These are phyloP conservation scores for Catotricha subobsoleta DNA, from an alignment of 2,888 invertebrate species.

Conservation along the genomic window DNA sequence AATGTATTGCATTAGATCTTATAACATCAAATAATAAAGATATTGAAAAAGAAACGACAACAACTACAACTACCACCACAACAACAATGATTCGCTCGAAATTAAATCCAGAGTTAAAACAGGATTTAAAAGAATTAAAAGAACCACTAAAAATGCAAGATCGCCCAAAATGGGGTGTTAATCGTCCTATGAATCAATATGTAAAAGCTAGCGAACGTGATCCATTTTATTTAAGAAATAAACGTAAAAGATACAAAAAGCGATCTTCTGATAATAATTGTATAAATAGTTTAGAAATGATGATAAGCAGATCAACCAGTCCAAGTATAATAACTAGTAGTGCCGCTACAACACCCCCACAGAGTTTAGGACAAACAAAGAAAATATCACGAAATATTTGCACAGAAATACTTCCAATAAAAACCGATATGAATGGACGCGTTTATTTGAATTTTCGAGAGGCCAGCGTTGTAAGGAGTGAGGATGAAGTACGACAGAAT, in stretches of 20 bases:
- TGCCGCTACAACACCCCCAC: background rate
- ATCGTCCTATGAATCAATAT: slow-evolving; percentile 61
- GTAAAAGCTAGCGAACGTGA: slow-evolving; percentile 82
- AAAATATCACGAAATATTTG: slow-evolving; percentile 26
- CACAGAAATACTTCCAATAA: slow-evolving; percentile 29
- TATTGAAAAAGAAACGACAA: background rate
- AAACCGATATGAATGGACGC: slow-evolving; percentile 27
- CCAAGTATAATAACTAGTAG: background rate
- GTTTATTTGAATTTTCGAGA: slow-evolving; percentile 29
- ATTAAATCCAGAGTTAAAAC: slow-evolving; percentile 14
- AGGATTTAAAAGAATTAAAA: slow-evolving; percentile 11
- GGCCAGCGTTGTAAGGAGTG: slow-evolving; percentile 28
- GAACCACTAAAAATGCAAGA: slow-evolving; percentile 32
- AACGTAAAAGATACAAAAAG: slow-evolving; percentile 46
- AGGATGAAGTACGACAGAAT: slow-evolving; percentile 11
- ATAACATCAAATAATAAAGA: background rate
- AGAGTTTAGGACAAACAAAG: slow-evolving; percentile 9
- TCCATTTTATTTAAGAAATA: slow-evolving; percentile 49
- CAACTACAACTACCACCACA: background rate
- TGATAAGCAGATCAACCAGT: background rate
- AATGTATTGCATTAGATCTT: background rate
- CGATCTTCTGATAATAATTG: slow-evolving; percentile 30
- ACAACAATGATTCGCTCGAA: slow-evolving; percentile 19
- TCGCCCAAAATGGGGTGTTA: slow-evolving; percentile 58
- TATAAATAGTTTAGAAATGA: slow-evolving; percentile 9